Evolutionary conservation across 35 echinoderm and acorn worm species (phyloP).

Genomic region (Eucidaris tribuloides): DNA sequence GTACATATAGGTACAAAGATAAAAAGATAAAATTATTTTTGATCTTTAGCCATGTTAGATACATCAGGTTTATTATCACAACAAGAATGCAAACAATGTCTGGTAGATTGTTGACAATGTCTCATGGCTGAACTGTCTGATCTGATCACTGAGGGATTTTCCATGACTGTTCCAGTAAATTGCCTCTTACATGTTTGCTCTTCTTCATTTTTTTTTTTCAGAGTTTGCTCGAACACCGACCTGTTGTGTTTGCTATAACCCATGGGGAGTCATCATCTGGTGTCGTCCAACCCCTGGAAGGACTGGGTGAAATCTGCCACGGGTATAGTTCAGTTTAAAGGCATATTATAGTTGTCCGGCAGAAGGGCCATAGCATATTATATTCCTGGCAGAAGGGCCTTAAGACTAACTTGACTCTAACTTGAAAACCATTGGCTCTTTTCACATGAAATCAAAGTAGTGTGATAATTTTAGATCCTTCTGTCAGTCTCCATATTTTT

Average conservation of each 20-base stretch:
- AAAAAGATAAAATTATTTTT: neutral
- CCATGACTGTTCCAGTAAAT: neutral
- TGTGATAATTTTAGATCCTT: too few species aligned
- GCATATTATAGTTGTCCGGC: too few species aligned
- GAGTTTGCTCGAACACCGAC: conserved; percentile 67
- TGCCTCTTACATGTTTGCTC: neutral
- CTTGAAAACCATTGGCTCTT: too few species aligned
- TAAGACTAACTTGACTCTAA: too few species aligned
- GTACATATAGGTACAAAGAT: too few species aligned
- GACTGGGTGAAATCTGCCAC: conserved; percentile 72
- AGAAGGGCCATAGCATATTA: too few species aligned
- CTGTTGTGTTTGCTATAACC: conserved; percentile 68
- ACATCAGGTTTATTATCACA: neutral
- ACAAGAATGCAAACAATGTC: neutral
- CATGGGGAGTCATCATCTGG: conserved; percentile 93
- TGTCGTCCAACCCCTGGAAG: conserved; percentile 71
- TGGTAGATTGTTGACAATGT: neutral
- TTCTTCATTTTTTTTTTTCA: conserved; percentile 11
- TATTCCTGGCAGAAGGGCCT: too few species aligned
- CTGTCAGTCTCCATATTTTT: too few species aligned
- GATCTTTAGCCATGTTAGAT: neutral
- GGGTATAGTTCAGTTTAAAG: too few species aligned
- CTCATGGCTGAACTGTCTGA: too few species aligned
- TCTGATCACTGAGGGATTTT: neutral
- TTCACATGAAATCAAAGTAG: too few species aligned